Evolutionary conservation across 1,140 invertebrate genomes (phyloP).

Genomic region (Lethrus apterus): DNA sequence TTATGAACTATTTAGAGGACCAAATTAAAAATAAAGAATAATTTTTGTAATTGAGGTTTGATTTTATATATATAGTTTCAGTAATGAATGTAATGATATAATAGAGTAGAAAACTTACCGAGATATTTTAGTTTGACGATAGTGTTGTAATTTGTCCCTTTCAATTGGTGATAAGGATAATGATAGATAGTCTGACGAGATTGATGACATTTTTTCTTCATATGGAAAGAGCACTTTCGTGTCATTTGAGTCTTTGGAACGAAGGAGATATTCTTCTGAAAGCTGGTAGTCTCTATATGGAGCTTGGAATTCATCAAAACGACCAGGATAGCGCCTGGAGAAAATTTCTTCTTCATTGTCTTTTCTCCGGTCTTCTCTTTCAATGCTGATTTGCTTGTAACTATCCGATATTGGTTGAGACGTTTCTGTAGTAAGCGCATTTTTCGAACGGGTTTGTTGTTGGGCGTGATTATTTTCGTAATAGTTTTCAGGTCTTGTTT

Average conservation of each 20-base stretch:
- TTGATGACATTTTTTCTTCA: slow-evolving; percentile 8
- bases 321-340: not conserved
- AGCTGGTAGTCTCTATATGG: slow-evolving; percentile 1
- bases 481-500: not conserved
- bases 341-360: slow-evolving; percentile 3
- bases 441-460: too few relatives aligned
- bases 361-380: slow-evolving; percentile 4
- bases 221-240: slow-evolving; percentile 5
- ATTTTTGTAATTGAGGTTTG: too few relatives aligned
- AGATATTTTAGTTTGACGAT: not conserved
- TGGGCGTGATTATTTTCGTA: slow-evolving; percentile 7
- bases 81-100: too few relatives aligned
- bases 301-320: slow-evolving; percentile 1
- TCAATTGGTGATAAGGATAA: slow-evolving; percentile 26
- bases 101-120: too few relatives aligned
- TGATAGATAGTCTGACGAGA: slow-evolving; percentile 23
- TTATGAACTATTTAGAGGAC: too few relatives aligned
- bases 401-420: too few relatives aligned
- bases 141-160: slow-evolving; percentile 16
- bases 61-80: too few relatives aligned
- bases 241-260: slow-evolving; percentile 3
- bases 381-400: too few relatives aligned
- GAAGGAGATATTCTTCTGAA: slow-evolving; percentile 2
- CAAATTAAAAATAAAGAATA: too few relatives aligned
- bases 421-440: too few relatives aligned